Evolutionary conservation across 2,888 invertebrate genomes (phyloP).

Genomic region (Eretmocerus hayati): DNA sequence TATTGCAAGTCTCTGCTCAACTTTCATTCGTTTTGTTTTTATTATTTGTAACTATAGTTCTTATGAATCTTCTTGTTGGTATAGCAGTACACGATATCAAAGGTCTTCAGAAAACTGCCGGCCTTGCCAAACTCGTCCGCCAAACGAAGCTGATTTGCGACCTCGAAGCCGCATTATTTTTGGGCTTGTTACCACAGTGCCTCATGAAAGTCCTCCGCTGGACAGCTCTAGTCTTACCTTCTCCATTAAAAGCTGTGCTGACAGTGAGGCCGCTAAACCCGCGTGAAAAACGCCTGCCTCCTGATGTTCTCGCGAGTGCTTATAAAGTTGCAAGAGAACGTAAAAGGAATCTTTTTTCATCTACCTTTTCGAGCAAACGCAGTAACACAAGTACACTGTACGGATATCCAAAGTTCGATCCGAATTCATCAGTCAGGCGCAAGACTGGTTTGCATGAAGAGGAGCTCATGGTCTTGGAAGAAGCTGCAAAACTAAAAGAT

Average conservation of each 20-base stretch:
- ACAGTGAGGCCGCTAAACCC: constrained; percentile 80
- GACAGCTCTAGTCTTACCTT: constrained; percentile 72
- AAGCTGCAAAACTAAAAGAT: constrained; percentile 26
- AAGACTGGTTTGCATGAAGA: constrained; percentile 22
- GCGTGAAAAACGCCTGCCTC: constrained; percentile 71
- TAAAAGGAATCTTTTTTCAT: constrained; percentile 42
- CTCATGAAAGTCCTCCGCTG: constrained; percentile 67
- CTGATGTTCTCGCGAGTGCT: constrained; percentile 72
- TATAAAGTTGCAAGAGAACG: constrained; percentile 74
- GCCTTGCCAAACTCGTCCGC: constrained; percentile 72
- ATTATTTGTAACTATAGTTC: constrained; percentile 75
- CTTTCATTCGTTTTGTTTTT: constrained; percentile 74
- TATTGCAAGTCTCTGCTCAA: constrained; percentile 74
- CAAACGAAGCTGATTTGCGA: constrained; percentile 83
- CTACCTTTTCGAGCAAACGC: constrained; percentile 29
- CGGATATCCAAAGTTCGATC: constrained; percentile 29
- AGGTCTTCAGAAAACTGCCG: constrained; percentile 77
- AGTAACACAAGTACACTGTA: constrained; percentile 30
- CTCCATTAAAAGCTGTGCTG: constrained; percentile 72
- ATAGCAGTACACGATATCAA: constrained; percentile 85
- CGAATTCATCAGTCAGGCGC: constrained; percentile 24
- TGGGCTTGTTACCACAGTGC: constrained; percentile 71
- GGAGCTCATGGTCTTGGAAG: constrained; percentile 14
- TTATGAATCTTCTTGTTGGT: constrained; percentile 80
- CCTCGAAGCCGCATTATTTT: constrained; percentile 73